Base-by-base conservation (phyloP, 2,888 invertebrate genomes). In the Syrista parreyssii region DNA sequence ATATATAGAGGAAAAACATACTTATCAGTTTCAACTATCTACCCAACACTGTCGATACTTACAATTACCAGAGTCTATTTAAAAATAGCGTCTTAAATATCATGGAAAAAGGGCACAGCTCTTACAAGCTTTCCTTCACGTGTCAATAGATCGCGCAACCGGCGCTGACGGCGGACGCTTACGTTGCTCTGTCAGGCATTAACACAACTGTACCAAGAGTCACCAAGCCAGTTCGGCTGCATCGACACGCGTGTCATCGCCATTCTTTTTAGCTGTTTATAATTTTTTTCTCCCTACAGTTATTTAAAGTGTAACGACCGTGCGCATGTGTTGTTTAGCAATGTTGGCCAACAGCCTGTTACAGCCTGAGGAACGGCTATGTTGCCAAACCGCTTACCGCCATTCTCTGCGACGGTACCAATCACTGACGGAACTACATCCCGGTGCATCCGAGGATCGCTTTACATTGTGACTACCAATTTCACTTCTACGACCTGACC, bases 321-420 rank as follows among this genome's bases (percentile, higher is more conserved):
- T 82, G 82, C 84, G 68, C 74, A 79, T 74, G 73, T 79, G 36
- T 78, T 68, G 68, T 75, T 78, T 74, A 80, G 74, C 78, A 81
- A 84, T 84, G 84, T 84, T 85, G 83, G 85, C 85, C 84, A 84
- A 84, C 84, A 84, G 84, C 81, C 84, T 84, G 84, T 84, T 85
- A 82, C 84, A 82, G 84, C 82, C 82, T 81, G 82, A 82, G 85
- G 83, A 80, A 81, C 85, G 80, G 77, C 81, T 80, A 82, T 80
- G 85, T 85, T 85, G 82, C 85, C 85, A 85, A 84, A 84, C 85
- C 82, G 82, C 78, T 75, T 79, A 75, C 69, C 75, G n/a, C 32
- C 75, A 30, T 31, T 12, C 32, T 35, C 68, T n/a, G 23, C 68
- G 12, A 33, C 82, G 78, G 82, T 83, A 80, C 80, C 83, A 85